Evolutionary conservation across 1,140 invertebrate species (phyloP), one percentile per base, ranked within the genome.

Genomic region (Sweltsa coloradensis): DNA sequence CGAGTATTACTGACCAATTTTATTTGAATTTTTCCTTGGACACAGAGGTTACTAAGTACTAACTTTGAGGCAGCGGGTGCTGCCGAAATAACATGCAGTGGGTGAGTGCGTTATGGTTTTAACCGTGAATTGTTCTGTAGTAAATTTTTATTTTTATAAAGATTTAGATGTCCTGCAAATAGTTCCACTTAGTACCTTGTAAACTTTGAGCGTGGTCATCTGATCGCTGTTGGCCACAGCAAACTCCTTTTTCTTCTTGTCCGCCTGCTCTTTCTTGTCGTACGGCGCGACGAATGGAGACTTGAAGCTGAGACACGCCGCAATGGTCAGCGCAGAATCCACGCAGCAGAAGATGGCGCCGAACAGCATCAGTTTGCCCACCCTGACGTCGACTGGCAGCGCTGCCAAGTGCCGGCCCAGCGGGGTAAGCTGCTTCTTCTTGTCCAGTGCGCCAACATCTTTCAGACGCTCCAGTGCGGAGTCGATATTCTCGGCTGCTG

Each of bases 271-370:
- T 56, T 76, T 76, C 55, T 86, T 84, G 19, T 76, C 82, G 57
- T 89, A 77, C 0, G 87, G 84, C 26, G 79, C 70, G 0, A 80
- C 67, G 60, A 91, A 91, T 0, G 88, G 85, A 54, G 78, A 85
- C 62, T 89, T 89, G 59, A 89, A 79, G 48, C 89, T 85, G 4
- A 97, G 66, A 60, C 80, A 83, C 29, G 91, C 88, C 1, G 91
- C 91, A 58, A 97, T 89, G 6, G 91, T 96, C 1, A 97, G 67
- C 0, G 93, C 80, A 1, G 92, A 92, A 67, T 96, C 90, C 3
- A 97, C 71, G 63, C 93, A 97, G 56, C 88, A 89, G 54, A 97
- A 85, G 42, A 95, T 87, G 16, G 91, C 81, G 1, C 90, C 88
- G 56, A 88, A 91, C 1, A 97, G 61, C 66, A 97, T 83, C 57